These are phyloP conservation scores for Paracentrotus lividus DNA, from an alignment of 53 echinoderm and acorn worm species.

Conservation along the genomic window DNA sequence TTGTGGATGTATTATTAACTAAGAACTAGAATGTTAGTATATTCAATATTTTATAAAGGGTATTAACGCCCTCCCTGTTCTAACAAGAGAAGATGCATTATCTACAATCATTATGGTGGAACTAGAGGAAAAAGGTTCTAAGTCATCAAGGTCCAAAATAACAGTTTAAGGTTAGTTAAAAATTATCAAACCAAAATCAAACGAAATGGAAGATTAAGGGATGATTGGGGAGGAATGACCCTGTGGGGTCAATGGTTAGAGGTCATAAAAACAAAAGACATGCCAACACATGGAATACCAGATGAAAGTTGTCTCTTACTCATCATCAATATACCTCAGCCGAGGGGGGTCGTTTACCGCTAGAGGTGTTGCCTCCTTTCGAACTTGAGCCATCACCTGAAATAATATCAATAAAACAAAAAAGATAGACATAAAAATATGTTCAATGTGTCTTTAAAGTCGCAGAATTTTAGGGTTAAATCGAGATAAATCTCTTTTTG, in stretches of 20 bases:
- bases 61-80: background rate
- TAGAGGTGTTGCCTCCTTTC: conserved; percentile 40
- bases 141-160: background rate
- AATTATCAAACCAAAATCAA: conserved; percentile 2
- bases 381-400: conserved; percentile 31
- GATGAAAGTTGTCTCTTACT: conserved; percentile 64
- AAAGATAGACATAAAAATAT: too few relatives aligned
- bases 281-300: conserved; percentile 71
- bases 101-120: background rate
- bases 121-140: conserved; percentile 41
- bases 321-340: conserved; percentile 74
- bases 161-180: background rate
- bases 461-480: too few relatives aligned
- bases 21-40: background rate
- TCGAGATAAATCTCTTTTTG: too few relatives aligned
- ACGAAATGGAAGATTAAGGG: conserved; percentile 11
- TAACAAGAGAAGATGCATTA: background rate
- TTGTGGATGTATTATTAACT: background rate
- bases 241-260: background rate
- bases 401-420: background rate
- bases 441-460: too few relatives aligned
- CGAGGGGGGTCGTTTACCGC: conserved; percentile 57
- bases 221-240: conserved; percentile 3
- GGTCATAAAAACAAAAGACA: conserved; percentile 41
- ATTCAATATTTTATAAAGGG: background rate